Conservation (phyloP, 2,797 vertebrate species). For the Cossypha caffra region DNA sequence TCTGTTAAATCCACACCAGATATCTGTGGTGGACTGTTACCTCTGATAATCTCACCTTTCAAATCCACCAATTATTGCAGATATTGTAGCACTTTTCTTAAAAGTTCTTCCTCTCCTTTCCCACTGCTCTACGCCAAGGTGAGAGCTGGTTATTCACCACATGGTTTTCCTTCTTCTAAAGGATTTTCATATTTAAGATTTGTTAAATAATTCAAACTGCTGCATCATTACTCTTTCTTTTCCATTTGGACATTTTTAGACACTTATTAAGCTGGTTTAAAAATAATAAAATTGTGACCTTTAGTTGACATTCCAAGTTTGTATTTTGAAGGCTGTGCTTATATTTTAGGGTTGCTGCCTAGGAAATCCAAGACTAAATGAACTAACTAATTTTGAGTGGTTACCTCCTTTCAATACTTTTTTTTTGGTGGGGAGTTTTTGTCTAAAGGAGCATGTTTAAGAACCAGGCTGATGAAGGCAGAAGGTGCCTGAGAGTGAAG, state of each 20-base stretch:
- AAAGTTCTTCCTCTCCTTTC: not conserved
- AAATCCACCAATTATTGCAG: not conserved
- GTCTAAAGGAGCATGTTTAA: not conserved
- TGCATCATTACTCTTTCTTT: not conserved
- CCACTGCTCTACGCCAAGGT: not conserved
- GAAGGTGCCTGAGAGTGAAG: not conserved
- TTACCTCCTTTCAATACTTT: not conserved
- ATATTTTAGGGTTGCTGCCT: not conserved
- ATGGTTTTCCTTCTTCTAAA: not conserved
- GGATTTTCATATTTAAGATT: not conserved
- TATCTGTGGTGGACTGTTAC: not conserved
- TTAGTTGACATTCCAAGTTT: not conserved
- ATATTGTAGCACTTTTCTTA: not conserved
- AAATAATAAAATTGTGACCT: slow-evolving; percentile 1
- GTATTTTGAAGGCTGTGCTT: not conserved
- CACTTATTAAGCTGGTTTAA: not conserved
- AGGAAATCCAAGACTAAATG: not conserved
- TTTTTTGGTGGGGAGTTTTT: not conserved
- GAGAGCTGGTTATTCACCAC: not conserved
- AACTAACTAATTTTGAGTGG: not conserved
- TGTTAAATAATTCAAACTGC: not conserved
- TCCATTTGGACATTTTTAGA: not conserved
- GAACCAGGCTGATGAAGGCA: not conserved
- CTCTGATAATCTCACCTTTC: not conserved
- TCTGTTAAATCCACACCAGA: not conserved